These are phyloP conservation scores for Anhinga rufa DNA, from an alignment of 2,113 vertebrate genomes.

Conservation along the genomic window DNA sequence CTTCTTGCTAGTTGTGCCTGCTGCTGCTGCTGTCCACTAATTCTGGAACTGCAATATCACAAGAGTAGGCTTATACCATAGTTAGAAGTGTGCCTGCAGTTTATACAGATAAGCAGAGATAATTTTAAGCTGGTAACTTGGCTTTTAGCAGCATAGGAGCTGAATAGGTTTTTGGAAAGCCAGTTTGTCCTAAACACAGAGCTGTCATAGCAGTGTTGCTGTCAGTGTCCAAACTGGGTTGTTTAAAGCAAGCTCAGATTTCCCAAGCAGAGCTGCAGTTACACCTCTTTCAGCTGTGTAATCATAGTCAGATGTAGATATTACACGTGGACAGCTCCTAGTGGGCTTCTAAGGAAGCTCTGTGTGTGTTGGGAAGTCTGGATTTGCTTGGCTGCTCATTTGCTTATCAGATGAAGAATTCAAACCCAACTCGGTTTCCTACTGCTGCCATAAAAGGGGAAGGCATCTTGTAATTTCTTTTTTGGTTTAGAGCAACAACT, in stretches of 20 bases:
- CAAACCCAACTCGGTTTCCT: neutral
- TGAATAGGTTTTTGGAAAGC: neutral
- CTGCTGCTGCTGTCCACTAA: neutral
- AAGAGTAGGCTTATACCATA: neutral
- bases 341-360: neutral
- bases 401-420: neutral
- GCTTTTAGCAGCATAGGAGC: neutral
- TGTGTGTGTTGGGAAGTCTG: neutral
- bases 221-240: too few species aligned
- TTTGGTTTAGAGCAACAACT: neutral
- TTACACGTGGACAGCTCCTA: neutral
- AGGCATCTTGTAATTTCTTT: neutral
- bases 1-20: neutral
- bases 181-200: neutral
- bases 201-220: neutral
- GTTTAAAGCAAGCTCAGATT: neutral
- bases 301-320: neutral
- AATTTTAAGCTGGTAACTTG: neutral
- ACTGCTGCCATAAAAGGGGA: neutral
- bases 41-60: neutral
- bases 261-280: neutral
- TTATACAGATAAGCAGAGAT: neutral
- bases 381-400: neutral
- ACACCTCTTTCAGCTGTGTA: neutral
- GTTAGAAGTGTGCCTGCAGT: neutral